phyloP scores from a whole-genome alignment of 2,797 vertebrate genomes.

The Podarcis lilfordi region DNA sequence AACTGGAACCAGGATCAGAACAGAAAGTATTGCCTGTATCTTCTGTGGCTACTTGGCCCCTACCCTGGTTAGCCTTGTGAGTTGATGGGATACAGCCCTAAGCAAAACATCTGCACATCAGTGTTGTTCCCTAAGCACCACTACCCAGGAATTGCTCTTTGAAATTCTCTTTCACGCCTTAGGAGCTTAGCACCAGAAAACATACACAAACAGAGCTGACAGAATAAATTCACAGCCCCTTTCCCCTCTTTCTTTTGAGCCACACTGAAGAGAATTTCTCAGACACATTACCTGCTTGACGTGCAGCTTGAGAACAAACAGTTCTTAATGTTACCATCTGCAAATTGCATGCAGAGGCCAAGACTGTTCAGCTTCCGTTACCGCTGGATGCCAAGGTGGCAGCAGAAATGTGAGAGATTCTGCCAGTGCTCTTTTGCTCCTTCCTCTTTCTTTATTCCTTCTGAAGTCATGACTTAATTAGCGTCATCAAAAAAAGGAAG shows the following conservation, averaged over 20 bases:
- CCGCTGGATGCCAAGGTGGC: conserved; percentile 4
- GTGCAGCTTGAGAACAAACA: conserved; percentile 32
- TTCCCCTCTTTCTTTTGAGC: conserved; percentile 2
- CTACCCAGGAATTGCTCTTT: not conserved
- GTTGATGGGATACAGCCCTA: not conserved
- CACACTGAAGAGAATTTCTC: conserved; percentile 41
- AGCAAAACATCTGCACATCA: not conserved
- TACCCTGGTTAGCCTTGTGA: not conserved
- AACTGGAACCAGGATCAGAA: not conserved
- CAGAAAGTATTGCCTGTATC: not conserved
- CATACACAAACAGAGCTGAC: not conserved
- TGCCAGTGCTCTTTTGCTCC: conserved; percentile 1
- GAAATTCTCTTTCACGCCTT: not conserved
- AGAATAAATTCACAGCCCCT: conserved; percentile 25
- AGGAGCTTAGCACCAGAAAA: conserved; percentile 2
- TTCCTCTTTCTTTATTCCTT: conserved; percentile 62
- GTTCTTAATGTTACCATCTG: conserved; percentile 26
- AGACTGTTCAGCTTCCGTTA: not conserved
- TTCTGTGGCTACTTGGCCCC: not conserved
- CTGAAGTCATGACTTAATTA: conserved; percentile 59
- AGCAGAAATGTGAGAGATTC: not conserved
- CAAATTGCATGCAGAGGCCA: conserved; percentile 21
- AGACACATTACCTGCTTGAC: not conserved
- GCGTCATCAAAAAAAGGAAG: conserved; percentile 43
- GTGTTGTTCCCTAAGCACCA: not conserved